Conservation (phyloP, 2,888 invertebrate species). For the Macrosiphum euphorbiae region DNA sequence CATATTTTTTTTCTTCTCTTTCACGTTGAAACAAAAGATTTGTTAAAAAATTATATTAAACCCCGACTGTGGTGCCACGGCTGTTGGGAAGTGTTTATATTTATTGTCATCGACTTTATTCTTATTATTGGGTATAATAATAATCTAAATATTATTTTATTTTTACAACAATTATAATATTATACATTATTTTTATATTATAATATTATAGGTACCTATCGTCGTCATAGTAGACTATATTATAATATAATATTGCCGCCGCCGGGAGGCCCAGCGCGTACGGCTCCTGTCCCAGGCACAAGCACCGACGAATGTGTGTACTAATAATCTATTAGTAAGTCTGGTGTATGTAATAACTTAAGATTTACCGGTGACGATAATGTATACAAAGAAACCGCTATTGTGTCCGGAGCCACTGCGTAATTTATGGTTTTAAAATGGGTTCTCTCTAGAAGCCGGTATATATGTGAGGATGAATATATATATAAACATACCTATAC, state of each 20-base stretch:
- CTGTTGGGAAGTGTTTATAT: not conserved
- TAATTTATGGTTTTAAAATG: slow-evolving; percentile 64
- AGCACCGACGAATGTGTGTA: slow-evolving; percentile 24
- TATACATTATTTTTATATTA: not conserved
- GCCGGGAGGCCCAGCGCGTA: not conserved
- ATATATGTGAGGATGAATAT: slow-evolving; percentile 14
- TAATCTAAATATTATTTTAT: not conserved
- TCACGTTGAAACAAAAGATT: slow-evolving; percentile 1
- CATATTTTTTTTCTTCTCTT: not conserved
- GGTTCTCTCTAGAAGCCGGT: slow-evolving; percentile 45
- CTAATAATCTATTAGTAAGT: slow-evolving; percentile 61
- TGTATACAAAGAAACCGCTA: slow-evolving; percentile 61
- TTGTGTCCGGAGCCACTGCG: slow-evolving; percentile 52
- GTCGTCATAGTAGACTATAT: not conserved
- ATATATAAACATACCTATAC: not conserved
- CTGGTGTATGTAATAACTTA: slow-evolving; percentile 53
- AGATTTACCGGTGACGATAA: slow-evolving; percentile 61
- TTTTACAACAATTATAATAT: not conserved
- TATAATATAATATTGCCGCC: not conserved
- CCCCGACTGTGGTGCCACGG: not conserved
- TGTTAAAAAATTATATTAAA: not conserved
- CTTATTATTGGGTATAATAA: not conserved
- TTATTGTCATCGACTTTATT: not conserved
- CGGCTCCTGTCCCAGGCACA: slow-evolving; percentile 33
- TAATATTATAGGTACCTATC: not conserved